Evolutionary conservation across 2,888 invertebrate genomes (phyloP).

Genomic region (Ormyrus pomaceus): DNA sequence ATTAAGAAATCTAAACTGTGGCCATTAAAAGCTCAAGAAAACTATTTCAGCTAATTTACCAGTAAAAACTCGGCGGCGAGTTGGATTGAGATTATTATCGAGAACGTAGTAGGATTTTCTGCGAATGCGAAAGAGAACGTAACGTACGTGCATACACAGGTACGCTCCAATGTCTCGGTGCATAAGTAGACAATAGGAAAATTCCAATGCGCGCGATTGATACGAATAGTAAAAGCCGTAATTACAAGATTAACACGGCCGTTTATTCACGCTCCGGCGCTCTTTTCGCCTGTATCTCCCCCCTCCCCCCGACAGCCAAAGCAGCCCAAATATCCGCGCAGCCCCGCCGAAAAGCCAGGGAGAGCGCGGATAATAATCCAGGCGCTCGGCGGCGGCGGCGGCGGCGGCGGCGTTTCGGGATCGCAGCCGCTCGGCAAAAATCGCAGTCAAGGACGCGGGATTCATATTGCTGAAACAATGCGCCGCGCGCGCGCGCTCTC

Average conservation of each 20-base stretch:
- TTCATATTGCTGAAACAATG: slow-evolving; percentile 64
- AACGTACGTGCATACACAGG: neutral
- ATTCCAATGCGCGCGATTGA: slow-evolving; percentile 32
- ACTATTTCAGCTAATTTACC: no score
- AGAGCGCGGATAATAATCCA: neutral
- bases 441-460: slow-evolving; percentile 63
- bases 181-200: slow-evolving; percentile 38
- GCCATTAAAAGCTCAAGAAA: no score
- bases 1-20: no score
- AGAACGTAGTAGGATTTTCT: no score
- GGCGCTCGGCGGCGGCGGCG: no score
- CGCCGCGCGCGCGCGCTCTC: slow-evolving; percentile 39
- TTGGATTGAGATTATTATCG: no score
- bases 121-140: no score
- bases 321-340: no score
- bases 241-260: slow-evolving; percentile 49
- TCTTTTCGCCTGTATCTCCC: neutral
- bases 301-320: no score
- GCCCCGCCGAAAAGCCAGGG: neutral
- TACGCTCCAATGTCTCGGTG: slow-evolving; percentile 12
- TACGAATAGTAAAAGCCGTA: slow-evolving; percentile 39
- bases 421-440: slow-evolving; percentile 26
- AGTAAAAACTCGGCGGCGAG: no score
- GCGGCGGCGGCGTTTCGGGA: neutral
- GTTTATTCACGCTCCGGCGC: slow-evolving; percentile 35